phyloP scores from a whole-genome alignment of 2,797 vertebrate genomes.

The Gouania willdenowi region DNA sequence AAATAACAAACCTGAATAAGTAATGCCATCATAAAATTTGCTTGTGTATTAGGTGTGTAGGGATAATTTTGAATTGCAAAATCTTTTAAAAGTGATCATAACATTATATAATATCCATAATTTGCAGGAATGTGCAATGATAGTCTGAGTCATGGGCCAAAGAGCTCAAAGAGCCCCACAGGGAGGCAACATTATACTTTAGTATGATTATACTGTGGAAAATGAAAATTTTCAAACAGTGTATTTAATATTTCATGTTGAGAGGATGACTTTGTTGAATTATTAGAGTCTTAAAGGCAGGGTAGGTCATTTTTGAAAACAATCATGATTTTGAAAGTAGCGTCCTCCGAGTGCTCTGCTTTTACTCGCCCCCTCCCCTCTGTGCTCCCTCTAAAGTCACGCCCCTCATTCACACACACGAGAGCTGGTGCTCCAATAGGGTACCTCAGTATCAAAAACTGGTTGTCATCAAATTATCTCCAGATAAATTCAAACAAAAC shows the following conservation, averaged over 20 bases:
- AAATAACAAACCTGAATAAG: constrained; percentile 5
- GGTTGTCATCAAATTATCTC: too few relatives aligned
- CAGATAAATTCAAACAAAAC: too few relatives aligned
- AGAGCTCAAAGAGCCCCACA: constrained; percentile 34
- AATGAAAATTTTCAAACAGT: constrained; percentile 45
- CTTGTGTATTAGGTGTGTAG: constrained; percentile 49
- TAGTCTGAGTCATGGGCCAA: constrained; percentile 36
- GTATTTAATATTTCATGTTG: constrained; percentile 59
- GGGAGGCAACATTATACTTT: constrained; percentile 45
- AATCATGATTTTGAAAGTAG: too few relatives aligned
- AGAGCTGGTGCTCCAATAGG: too few relatives aligned
- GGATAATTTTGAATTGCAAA: constrained; percentile 52
- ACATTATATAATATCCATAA: constrained; percentile 54
- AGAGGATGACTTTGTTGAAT: constrained; percentile 49
- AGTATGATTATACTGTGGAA: constrained; percentile 48
- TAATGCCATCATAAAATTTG: constrained; percentile 43
- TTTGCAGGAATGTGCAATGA: too few relatives aligned
- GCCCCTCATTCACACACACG: too few relatives aligned
- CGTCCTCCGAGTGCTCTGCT: too few relatives aligned
- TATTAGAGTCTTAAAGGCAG: constrained; percentile 32
- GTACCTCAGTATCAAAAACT: too few relatives aligned
- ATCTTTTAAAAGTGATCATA: constrained; percentile 34
- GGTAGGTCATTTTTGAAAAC: too few relatives aligned
- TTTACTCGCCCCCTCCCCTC: too few relatives aligned
- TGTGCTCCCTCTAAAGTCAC: too few relatives aligned